Evolutionary conservation across 2,113 vertebrate genomes (phyloP), one percentile per base, ranked within the genome.

Genomic region (Pollachius pollachius): DNA sequence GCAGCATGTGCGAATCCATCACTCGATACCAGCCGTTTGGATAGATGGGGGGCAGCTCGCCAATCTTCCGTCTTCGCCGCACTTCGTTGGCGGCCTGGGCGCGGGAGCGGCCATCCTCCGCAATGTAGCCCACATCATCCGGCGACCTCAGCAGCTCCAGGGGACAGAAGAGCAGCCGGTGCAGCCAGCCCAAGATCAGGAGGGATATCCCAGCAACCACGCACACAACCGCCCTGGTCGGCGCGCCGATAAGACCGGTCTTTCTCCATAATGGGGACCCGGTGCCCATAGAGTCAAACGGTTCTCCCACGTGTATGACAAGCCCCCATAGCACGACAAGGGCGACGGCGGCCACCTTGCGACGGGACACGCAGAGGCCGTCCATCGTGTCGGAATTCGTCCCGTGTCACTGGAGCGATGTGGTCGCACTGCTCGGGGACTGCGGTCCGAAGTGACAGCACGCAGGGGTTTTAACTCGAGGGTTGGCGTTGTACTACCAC

Each of bases 1-100:
- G 70, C 82, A 95, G 87, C 86, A 81, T 76, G 74, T 71, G 81
- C 0, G 94, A 93, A 83, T 92, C 91, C 78, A 94, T 73, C 17
- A 94, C 83, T 0, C 91, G 88, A 84, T 90, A 94, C 94, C 94
- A 95, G 78, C 94, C 94, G 72, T 94, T 94, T 2, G 94, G 95
- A 52, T 90, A 96, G 1, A 93, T 78, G 0, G 94, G 94, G 0
- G 93, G 94, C 37, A 92, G 76, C 0, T 89, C 89, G 0, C 93
- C 93, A 8, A 80, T 77, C 30, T 89, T 91, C 64, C 92, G 90
- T 77, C 93, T 75, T 65, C 89, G 80, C 11, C 93, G 87, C n/a
- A 88, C 85, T 8, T 92, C 85, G 79, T 91, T 92, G 0, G 93
- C 92, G 0, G 86, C 84, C 63, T 85, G 87, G 1, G 89, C 89